phyloP scores from a whole-genome alignment of 2,888 invertebrate species.

The Drosophila siamana region DNA sequence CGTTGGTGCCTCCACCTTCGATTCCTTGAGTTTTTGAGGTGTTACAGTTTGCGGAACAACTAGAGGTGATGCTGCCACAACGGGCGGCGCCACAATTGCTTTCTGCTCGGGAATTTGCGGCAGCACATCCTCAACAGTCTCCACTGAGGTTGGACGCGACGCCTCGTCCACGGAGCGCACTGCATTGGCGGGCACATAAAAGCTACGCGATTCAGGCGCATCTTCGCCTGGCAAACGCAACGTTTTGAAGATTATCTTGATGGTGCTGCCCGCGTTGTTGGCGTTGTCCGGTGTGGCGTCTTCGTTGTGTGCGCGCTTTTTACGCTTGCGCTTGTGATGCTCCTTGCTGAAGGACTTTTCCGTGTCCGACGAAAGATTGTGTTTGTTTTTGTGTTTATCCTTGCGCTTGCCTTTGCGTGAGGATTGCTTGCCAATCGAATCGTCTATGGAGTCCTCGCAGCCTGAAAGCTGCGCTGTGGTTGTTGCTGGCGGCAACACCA shows the following conservation, averaged over 20 bases:
- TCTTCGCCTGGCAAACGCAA: slow-evolving; percentile 87
- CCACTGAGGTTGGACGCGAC: slow-evolving; percentile 84
- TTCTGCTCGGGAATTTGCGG: slow-evolving; percentile 28
- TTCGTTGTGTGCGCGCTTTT: slow-evolving; percentile 89
- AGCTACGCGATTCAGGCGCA: slow-evolving; percentile 92
- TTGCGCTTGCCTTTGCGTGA: slow-evolving; percentile 89
- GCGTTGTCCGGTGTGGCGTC: slow-evolving; percentile 59
- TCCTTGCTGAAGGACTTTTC: slow-evolving; percentile 89
- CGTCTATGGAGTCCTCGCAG: slow-evolving; percentile 71
- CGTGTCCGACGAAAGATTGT: slow-evolving; percentile 85
- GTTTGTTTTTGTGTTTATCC: slow-evolving; percentile 91
- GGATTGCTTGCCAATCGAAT: slow-evolving; percentile 66
- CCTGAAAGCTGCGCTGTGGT: slow-evolving; percentile 46
- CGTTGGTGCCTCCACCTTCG: slow-evolving; percentile 25
- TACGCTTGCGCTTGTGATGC: slow-evolving; percentile 91
- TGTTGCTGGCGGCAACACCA: slow-evolving; percentile 48
- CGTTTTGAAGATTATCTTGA: slow-evolving; percentile 89
- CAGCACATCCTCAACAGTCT: slow-evolving; percentile 84
- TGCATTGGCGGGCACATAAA: slow-evolving; percentile 90
- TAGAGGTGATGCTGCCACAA: slow-evolving; percentile 21
- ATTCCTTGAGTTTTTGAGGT: slow-evolving; percentile 37
- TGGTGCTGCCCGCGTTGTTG: slow-evolving; percentile 85
- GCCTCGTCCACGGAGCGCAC: slow-evolving; percentile 84
- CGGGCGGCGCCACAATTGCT: not conserved
- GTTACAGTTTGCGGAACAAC: not conserved